Percentiles rank a stretch among this genome's conserved stretches.
phyloP scores from a whole-genome alignment of 2,113 vertebrate genomes.

The Petrocephalus zakoni region DNA sequence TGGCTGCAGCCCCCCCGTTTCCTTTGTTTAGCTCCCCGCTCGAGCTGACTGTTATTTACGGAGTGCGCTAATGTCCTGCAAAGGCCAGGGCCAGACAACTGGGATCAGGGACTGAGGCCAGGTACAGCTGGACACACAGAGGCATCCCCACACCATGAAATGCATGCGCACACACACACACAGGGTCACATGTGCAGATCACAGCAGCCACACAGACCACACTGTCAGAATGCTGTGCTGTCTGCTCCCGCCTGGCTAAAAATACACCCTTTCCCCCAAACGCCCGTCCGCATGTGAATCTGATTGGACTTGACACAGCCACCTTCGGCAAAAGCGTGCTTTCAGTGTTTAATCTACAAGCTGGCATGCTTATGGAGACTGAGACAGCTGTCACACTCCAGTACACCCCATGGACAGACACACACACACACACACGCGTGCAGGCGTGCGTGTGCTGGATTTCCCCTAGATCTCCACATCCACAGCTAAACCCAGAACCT shows the following conservation, averaged over 20 bases:
- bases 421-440: neutral
- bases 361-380: neutral
- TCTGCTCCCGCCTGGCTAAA: neutral
- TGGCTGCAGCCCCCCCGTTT: constrained; percentile 22
- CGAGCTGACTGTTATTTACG: neutral
- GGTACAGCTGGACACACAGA: neutral
- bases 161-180: neutral
- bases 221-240: neutral
- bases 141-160: neutral
- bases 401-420: neutral
- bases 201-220: neutral
- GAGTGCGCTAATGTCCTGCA: neutral
- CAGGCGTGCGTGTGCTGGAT: no score
- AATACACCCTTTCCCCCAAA: neutral
- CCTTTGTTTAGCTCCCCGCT: constrained; percentile 29
- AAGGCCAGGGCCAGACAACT: neutral
- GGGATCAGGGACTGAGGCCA: neutral
- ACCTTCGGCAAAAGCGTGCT: neutral
- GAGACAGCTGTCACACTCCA: neutral
- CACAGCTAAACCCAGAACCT: neutral
- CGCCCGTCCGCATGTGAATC: neutral
- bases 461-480: neutral
- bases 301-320: neutral
- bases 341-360: neutral
- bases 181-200: neutral